phyloP scores from a whole-genome alignment of 2,888 invertebrate species.

The Geotrupes spiniger region DNA sequence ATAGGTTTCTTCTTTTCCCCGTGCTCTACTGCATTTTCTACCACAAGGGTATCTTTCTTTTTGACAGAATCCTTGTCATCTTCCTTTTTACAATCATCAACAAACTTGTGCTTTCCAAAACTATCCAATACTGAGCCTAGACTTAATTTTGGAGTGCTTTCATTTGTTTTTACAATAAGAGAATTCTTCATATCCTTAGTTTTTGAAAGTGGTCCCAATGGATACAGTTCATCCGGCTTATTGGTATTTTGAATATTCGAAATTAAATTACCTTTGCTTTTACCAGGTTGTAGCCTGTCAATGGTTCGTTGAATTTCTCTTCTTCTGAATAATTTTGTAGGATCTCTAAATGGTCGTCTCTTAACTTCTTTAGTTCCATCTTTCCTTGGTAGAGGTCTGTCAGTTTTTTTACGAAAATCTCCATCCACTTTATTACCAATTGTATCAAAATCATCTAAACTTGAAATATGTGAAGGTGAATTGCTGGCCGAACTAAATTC shows the following conservation, averaged over 20 bases:
- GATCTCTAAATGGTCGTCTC: conserved; percentile 52
- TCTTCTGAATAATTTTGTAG: conserved; percentile 50
- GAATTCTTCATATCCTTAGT: conserved; percentile 58
- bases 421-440: conserved; percentile 23
- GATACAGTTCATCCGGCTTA: conserved; percentile 59
- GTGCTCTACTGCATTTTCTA: conserved; percentile 41
- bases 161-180: conserved; percentile 59
- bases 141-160: conserved; percentile 76
- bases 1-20: conserved; percentile 25
- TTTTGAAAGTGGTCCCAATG: conserved; percentile 57
- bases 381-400: conserved; percentile 45
- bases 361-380: conserved; percentile 51
- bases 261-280: conserved; percentile 81
- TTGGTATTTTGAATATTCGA: conserved; percentile 62
- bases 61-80: conserved; percentile 39
- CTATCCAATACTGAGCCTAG: conserved; percentile 79
- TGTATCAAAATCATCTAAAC: conserved; percentile 60
- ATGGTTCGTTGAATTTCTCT: conserved; percentile 79
- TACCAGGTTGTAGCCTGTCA: conserved; percentile 80
- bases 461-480: conserved; percentile 67
- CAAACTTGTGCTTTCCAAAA: conserved; percentile 68
- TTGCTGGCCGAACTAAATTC: conserved; percentile 77
- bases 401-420: conserved; percentile 28
- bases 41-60: conserved; percentile 14
- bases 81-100: conserved; percentile 51